phyloP scores from a whole-genome alignment of 2,113 vertebrate species.

The Sarotherodon lohbergeri region DNA sequence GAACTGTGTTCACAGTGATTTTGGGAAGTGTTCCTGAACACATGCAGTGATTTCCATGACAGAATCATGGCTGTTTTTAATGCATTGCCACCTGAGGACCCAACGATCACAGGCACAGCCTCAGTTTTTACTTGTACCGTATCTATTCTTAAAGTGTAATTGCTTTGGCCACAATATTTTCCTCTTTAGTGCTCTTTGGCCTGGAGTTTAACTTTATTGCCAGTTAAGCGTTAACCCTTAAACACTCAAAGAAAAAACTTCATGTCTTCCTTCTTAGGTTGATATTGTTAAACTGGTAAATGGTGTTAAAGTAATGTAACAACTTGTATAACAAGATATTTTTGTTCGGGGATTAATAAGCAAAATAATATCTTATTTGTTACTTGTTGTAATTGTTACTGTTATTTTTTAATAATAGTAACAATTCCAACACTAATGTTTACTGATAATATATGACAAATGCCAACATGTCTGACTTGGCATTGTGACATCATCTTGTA shows the following conservation, averaged over 20 bases:
- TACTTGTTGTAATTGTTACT: no score
- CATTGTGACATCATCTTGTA: not conserved
- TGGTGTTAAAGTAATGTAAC: not conserved
- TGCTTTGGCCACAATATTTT: not conserved
- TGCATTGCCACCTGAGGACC: not conserved
- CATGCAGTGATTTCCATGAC: not conserved
- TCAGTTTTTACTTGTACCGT: not conserved
- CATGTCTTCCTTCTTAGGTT: not conserved
- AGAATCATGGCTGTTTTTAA: not conserved
- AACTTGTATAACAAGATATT: not conserved
- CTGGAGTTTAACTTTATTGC: not conserved
- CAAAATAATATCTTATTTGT: not conserved
- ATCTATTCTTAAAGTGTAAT: not conserved
- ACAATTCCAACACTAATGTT: not conserved
- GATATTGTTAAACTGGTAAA: not conserved
- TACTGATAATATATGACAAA: not conserved
- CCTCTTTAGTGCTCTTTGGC: not conserved
- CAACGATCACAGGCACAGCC: not conserved
- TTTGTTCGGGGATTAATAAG: not conserved
- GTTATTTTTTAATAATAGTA: not conserved
- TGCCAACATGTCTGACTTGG: not conserved
- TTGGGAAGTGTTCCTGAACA: not conserved
- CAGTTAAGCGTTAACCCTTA: not conserved
- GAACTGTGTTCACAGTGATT: not conserved
- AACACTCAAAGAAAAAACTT: not conserved